Percentiles rank a stretch among this genome's conserved stretches.
phyloP scores from a whole-genome alignment of 2,113 vertebrate genomes.

The Nicator chloris region DNA sequence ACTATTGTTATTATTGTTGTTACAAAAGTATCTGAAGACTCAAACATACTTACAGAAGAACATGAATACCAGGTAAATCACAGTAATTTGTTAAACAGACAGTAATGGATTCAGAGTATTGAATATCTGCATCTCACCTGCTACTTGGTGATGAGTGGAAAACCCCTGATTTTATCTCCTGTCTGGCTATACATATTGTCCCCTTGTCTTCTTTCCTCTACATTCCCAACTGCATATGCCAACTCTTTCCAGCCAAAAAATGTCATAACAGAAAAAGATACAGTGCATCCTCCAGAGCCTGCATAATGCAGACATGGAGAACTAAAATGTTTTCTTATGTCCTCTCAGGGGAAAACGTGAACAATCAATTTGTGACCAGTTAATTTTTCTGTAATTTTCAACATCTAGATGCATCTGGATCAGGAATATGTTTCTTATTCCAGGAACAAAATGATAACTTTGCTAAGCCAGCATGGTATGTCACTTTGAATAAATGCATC shows the following conservation, averaged over 20 bases:
- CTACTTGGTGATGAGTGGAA: background rate
- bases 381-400: constrained; percentile 1
- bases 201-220: background rate
- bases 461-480: background rate
- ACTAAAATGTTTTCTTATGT: background rate
- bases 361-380: background rate
- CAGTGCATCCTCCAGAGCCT: background rate
- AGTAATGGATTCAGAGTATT: background rate
- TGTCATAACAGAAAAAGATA: background rate
- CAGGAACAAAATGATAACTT: background rate
- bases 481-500: background rate
- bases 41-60: background rate
- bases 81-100: background rate
- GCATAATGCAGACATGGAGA: background rate
- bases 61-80: background rate
- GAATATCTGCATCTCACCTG: background rate
- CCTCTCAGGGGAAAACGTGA: background rate
- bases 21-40: background rate
- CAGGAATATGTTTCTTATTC: background rate
- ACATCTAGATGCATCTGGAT: background rate
- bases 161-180: background rate
- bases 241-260: background rate
- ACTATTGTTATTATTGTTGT: background rate
- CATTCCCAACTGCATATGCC: background rate
- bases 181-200: background rate